These are phyloP conservation scores for Protonemura montana DNA, from an alignment of 2,888 invertebrate species.

Conservation along the genomic window DNA sequence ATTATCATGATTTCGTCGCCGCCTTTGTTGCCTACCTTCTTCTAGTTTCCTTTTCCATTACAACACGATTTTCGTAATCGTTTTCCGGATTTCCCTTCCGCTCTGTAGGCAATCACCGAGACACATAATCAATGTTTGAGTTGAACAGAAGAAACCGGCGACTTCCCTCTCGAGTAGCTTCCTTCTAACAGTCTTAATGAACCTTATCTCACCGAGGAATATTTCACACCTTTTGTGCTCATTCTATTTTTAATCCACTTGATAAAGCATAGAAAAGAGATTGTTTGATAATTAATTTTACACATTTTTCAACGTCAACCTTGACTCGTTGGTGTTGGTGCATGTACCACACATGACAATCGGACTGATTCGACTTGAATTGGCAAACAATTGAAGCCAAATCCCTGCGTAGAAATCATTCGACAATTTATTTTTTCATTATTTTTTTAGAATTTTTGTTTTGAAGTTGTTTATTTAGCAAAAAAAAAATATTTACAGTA, in stretches of 20 bases:
- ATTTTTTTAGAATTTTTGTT: too few species aligned
- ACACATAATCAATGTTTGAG: not conserved
- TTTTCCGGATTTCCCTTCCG: not conserved
- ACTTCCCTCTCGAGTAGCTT: not conserved
- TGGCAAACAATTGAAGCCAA: too few species aligned
- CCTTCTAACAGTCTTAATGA: not conserved
- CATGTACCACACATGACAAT: too few species aligned
- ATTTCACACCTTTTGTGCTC: not conserved
- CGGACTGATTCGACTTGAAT: too few species aligned
- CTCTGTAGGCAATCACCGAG: not conserved
- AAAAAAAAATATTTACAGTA: too few species aligned
- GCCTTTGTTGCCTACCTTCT: not conserved
- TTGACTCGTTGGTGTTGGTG: too few species aligned
- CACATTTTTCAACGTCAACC: not conserved
- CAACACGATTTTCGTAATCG: not conserved
- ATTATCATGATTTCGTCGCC: not conserved
- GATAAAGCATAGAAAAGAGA: not conserved
- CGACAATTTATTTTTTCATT: too few species aligned
- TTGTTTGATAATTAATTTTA: not conserved
- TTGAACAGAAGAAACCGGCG: not conserved
- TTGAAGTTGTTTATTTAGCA: too few species aligned
- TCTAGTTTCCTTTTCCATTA: not conserved
- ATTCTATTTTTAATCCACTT: not conserved
- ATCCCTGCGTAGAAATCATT: too few species aligned
- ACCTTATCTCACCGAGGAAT: not conserved